phyloP scores from a whole-genome alignment of 2,113 vertebrate genomes.

The Amia ocellicauda region DNA sequence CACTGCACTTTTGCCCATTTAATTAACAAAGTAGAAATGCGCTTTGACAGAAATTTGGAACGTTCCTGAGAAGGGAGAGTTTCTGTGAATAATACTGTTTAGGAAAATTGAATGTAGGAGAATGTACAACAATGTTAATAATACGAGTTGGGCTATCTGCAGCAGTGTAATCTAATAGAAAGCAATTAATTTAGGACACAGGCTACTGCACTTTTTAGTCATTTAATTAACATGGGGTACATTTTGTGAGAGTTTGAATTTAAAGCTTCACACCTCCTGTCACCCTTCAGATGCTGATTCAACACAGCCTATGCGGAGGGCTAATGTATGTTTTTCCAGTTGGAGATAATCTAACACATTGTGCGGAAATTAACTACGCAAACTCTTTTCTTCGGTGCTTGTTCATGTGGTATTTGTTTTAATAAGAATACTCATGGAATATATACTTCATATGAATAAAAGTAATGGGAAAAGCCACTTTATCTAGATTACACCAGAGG shows the following conservation, averaged over 20 bases:
- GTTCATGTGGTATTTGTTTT: no score
- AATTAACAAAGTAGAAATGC: conserved; percentile 67
- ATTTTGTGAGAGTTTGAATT: conserved; percentile 57
- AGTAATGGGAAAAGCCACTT: no score
- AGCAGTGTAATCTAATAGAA: conserved; percentile 71
- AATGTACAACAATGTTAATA: conserved; percentile 75
- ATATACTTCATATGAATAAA: no score
- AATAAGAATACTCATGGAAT: no score
- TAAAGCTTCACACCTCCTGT: conserved; percentile 47
- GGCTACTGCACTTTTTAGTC: conserved; percentile 70
- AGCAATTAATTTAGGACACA: conserved; percentile 80
- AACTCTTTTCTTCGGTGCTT: no score
- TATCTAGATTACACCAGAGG: no score
- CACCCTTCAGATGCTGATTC: conserved; percentile 29
- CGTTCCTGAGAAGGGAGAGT: conserved; percentile 52
- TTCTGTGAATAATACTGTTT: conserved; percentile 66
- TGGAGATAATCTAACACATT: conserved; percentile 6
- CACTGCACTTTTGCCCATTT: conserved; percentile 68
- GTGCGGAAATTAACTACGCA: no score
- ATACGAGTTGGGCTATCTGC: conserved; percentile 62
- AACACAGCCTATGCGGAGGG: conserved; percentile 6
- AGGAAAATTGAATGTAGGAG: conserved; percentile 75
- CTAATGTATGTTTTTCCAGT: conserved; percentile 22
- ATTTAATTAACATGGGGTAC: conserved; percentile 70
- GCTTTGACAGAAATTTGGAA: conserved; percentile 60